phyloP scores from a whole-genome alignment of 2,113 vertebrate species.

The Monopterus albus region DNA sequence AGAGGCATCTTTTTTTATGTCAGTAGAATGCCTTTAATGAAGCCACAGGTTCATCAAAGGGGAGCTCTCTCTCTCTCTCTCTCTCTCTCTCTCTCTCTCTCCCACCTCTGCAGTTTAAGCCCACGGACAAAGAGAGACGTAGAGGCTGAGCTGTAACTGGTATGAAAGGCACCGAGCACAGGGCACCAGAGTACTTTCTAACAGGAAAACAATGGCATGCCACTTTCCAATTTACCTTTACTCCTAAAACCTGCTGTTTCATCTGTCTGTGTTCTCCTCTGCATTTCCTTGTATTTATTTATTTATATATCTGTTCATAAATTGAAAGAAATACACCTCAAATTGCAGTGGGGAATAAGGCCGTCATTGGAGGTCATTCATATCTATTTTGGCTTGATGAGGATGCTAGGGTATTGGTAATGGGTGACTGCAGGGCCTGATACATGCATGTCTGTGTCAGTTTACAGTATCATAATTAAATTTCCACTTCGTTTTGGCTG shows the following conservation, averaged over 20 bases:
- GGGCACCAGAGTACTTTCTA: conserved; percentile 46
- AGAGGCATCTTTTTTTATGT: conserved; percentile 3
- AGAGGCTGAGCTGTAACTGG: conserved; percentile 49
- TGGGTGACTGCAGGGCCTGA: conserved; percentile 1
- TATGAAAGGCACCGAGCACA: conserved; percentile 54
- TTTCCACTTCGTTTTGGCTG: conserved; percentile 4
- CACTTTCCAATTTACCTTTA: conserved; percentile 62
- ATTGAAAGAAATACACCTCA: conserved; percentile 14
- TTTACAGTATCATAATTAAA: not conserved
- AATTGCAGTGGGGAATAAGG: not conserved
- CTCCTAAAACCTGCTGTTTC: conserved; percentile 48
- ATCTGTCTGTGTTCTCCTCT: conserved; percentile 28
- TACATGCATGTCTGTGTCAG: conserved; percentile 17
- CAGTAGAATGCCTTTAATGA: conserved; percentile 38
- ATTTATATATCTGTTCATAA: conserved; percentile 22
- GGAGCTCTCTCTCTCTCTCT: not conserved
- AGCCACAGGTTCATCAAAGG: conserved; percentile 44
- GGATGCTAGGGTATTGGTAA: conserved; percentile 13
- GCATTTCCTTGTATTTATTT: conserved; percentile 21
- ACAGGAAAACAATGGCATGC: conserved; percentile 15
- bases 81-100: not conserved
- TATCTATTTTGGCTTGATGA: conserved; percentile 34
- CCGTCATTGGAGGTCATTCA: conserved; percentile 19
- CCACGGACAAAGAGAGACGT: conserved; percentile 65
- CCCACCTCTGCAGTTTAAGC: conserved; percentile 20